phyloP scores from a whole-genome alignment of 2,113 vertebrate species.

The Sorex fumeus region DNA sequence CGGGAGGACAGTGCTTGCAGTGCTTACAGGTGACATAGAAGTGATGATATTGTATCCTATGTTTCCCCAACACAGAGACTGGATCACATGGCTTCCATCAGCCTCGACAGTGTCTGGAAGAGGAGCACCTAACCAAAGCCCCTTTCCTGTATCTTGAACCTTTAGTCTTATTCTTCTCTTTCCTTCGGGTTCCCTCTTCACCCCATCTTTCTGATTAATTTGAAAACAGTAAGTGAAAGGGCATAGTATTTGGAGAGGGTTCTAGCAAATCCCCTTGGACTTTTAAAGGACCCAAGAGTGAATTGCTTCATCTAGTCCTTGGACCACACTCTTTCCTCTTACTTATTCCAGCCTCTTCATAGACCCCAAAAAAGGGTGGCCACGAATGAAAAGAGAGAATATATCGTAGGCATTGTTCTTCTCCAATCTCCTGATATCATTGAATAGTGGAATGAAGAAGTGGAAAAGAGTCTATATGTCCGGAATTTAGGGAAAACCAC shows the following conservation, averaged over 20 bases:
- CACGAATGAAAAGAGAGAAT: neutral
- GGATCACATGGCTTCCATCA: neutral
- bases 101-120: neutral
- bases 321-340: neutral
- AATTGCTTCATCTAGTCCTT: no score
- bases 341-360: neutral
- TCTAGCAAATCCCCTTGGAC: neutral
- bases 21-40: no score
- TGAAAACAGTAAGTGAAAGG: neutral
- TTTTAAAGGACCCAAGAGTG: neutral
- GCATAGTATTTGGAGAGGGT: neutral
- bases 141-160: neutral
- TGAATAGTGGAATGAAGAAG: no score
- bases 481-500: no score
- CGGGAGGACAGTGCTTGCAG: no score
- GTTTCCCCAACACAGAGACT: no score
- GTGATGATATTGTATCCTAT: no score
- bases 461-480: no score
- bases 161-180: neutral
- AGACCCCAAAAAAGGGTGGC: neutral
- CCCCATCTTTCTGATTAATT: neutral
- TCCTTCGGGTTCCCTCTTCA: neutral
- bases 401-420: neutral
- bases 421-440: neutral
- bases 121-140: no score